phyloP scores from a whole-genome alignment of 2,113 vertebrate species.

The Calypte anna region DNA sequence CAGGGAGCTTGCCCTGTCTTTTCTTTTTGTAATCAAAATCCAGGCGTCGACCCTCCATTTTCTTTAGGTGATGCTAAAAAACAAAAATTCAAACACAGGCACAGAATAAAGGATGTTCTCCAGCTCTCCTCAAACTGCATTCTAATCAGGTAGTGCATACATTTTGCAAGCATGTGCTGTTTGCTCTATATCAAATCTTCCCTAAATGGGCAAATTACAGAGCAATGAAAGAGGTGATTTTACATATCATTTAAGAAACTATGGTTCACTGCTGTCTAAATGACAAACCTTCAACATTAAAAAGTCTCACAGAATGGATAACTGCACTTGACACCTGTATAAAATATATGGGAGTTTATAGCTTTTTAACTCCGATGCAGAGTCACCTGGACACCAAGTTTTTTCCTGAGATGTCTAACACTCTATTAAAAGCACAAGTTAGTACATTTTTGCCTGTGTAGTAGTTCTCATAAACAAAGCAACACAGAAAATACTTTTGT shows the following conservation, averaged over 20 bases:
- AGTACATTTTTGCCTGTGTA: not conserved
- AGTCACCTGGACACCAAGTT: no score
- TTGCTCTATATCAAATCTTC: not conserved
- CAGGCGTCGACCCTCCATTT: slow-evolving; percentile 92
- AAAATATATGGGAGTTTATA: rapidly evolving
- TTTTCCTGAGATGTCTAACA: not conserved
- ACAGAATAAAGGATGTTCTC: not conserved
- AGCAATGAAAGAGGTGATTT: not conserved
- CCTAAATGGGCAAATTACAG: not conserved
- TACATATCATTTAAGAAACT: rapidly evolving
- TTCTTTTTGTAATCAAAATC: slow-evolving; percentile 99
- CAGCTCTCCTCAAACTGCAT: not conserved
- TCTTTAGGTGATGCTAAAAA: slow-evolving; percentile 95
- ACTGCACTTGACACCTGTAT: not conserved
- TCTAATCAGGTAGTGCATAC: not conserved
- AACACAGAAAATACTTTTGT: not conserved
- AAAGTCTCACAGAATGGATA: not conserved
- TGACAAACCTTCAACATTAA: not conserved
- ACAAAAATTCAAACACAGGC: not conserved
- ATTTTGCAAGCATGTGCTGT: not conserved
- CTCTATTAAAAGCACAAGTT: not conserved
- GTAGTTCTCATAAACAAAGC: not conserved
- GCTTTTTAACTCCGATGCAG: not conserved
- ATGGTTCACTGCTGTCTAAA: not conserved
- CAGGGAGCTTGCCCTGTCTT: slow-evolving; percentile 92